phyloP scores from a whole-genome alignment of 2,113 vertebrate species.

The Tor tambroides region DNA sequence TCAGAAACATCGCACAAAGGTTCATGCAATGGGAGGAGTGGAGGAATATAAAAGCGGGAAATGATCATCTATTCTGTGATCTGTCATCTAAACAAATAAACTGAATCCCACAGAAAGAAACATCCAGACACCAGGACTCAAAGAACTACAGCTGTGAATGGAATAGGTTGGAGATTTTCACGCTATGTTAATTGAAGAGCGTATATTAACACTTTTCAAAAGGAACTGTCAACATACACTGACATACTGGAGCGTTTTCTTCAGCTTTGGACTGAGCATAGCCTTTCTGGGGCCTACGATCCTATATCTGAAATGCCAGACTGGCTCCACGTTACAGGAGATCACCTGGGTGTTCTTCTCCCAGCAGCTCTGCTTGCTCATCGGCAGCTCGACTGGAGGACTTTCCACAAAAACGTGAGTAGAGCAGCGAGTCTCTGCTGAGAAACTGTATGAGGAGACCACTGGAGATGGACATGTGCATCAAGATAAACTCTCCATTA shows the following conservation, averaged over 20 bases:
- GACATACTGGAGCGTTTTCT: constrained; percentile 97
- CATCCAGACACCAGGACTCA: not conserved
- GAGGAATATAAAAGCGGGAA: constrained; percentile 65
- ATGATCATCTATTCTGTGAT: not conserved
- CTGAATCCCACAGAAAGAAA: not conserved
- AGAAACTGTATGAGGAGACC: not conserved
- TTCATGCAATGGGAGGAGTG: constrained; percentile 56
- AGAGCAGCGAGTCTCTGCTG: not conserved
- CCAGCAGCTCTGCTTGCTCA: constrained; percentile 92
- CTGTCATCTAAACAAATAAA: not conserved
- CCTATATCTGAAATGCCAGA: constrained; percentile 95
- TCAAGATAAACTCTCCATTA: not conserved
- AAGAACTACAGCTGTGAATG: constrained; percentile 3
- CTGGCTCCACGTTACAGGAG: constrained; percentile 88
- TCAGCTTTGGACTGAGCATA: constrained; percentile 96
- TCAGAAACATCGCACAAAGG: constrained; percentile 65
- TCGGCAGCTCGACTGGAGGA: constrained; percentile 89
- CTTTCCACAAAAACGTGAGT: constrained; percentile 93
- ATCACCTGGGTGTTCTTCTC: constrained; percentile 98
- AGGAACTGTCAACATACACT: constrained; percentile 91
- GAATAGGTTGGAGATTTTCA: not conserved
- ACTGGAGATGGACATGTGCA: not conserved
- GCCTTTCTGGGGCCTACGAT: constrained; percentile 95
- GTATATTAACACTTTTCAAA: constrained; percentile 84
- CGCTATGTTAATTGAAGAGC: constrained; percentile 84